These are phyloP conservation scores for Coremacera marginata DNA, from an alignment of 2,888 invertebrate species.

Conservation along the genomic window DNA sequence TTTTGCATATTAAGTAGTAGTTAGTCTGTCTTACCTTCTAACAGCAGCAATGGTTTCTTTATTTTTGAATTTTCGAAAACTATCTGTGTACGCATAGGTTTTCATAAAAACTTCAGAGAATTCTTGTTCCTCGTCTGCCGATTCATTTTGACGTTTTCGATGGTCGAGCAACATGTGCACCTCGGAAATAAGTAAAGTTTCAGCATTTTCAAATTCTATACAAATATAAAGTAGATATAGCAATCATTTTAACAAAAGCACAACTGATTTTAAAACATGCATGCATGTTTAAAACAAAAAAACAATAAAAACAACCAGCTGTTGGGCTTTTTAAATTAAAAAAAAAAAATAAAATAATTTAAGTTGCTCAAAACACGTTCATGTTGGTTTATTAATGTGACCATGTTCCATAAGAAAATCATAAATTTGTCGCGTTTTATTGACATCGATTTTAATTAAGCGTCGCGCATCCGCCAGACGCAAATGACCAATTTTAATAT, in stretches of 20 bases:
- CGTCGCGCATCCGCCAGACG: conserved; percentile 85
- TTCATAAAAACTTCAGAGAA: conserved; percentile 99
- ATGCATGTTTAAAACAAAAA: neutral
- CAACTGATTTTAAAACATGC: neutral
- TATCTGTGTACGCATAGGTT: conserved; percentile 94
- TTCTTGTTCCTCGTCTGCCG: conserved; percentile 98
- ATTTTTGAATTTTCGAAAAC: conserved; percentile 97
- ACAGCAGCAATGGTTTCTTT: conserved; percentile 98
- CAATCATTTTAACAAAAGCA: neutral
- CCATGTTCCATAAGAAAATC: conserved; percentile 82
- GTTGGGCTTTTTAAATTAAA: conserved; percentile 1
- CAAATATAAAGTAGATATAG: conserved; percentile 18
- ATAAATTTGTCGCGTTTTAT: conserved; percentile 89
- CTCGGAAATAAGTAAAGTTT: conserved; percentile 95
- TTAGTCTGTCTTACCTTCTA: conserved; percentile 77
- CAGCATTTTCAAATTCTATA: conserved; percentile 97
- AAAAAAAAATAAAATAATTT: conserved; percentile 28
- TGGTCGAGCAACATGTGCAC: conserved; percentile 97
- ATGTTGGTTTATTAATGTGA: conserved; percentile 75
- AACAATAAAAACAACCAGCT: conserved; percentile 30
- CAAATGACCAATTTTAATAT: conserved; percentile 80
- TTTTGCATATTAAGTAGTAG: neutral
- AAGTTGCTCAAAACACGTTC: conserved; percentile 31
- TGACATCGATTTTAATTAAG: conserved; percentile 92
- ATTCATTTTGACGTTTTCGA: conserved; percentile 97